Conservation (phyloP, 2,888 invertebrate genomes). For the Ormyrus labotus region DNA sequence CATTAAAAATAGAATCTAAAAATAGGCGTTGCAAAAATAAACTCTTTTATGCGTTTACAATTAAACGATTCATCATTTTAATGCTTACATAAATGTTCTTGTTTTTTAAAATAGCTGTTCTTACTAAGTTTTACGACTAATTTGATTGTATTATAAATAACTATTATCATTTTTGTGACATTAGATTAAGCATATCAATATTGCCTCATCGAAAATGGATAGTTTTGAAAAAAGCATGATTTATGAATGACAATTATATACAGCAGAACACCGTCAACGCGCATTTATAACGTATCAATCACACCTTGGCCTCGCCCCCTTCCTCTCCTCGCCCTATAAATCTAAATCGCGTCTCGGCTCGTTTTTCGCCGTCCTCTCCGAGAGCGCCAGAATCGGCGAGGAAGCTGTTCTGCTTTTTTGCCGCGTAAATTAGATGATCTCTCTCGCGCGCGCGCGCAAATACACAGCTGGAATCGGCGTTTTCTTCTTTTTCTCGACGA, state of each 20-base stretch:
- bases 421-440: slow-evolving; percentile 36
- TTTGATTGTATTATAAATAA: not conserved
- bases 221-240: not conserved
- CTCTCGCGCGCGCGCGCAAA: not conserved
- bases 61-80: too few relatives aligned
- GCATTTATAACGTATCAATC: slow-evolving; percentile 25
- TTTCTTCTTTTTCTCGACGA: not conserved
- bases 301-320: slow-evolving; percentile 12
- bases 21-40: too few relatives aligned
- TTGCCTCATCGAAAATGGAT: not conserved
- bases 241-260: slow-evolving; percentile 25
- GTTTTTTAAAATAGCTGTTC: too few relatives aligned
- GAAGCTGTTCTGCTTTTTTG: slow-evolving; percentile 6
- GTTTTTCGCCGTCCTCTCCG: not conserved
- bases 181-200: not conserved
- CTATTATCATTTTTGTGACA: not conserved
- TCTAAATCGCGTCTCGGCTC: slow-evolving; percentile 30
- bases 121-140: not conserved
- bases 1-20: too few relatives aligned
- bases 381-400: too few relatives aligned
- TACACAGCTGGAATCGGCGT: not conserved
- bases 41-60: too few relatives aligned
- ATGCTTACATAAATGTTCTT: too few relatives aligned
- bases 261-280: not conserved
- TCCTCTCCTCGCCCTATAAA: not conserved